Evolutionary conservation across 2,113 vertebrate genomes (phyloP).

Genomic region (Trochalopteron elliotii): DNA sequence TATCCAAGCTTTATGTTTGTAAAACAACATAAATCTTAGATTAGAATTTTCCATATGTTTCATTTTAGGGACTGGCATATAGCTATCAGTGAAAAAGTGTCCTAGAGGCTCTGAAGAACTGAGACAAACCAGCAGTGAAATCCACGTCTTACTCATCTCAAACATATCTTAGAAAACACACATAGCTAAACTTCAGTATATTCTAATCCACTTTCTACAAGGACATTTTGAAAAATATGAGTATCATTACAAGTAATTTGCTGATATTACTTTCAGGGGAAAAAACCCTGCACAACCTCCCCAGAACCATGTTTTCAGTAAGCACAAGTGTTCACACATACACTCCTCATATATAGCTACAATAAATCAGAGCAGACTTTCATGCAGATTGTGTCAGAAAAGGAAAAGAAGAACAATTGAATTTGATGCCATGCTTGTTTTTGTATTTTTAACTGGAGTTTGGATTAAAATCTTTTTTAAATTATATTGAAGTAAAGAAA

Average conservation of each 20-base stretch:
- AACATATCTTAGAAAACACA: background rate
- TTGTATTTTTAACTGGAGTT: slow-evolving; percentile 3
- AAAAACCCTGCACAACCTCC: background rate
- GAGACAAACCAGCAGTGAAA: background rate
- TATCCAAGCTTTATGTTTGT: background rate
- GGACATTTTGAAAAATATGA: background rate
- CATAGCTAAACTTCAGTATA: background rate
- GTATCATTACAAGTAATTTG: background rate
- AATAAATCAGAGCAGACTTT: background rate
- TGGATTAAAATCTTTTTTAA: slow-evolving; percentile 19
- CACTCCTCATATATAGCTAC: background rate
- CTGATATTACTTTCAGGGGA: background rate
- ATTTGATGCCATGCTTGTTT: background rate
- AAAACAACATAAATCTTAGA: background rate
- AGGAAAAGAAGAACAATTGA: background rate
- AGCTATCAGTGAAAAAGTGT: background rate
- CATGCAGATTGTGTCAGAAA: background rate
- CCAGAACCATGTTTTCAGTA: background rate
- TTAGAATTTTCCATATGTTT: background rate
- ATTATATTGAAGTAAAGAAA: slow-evolving; percentile 54
- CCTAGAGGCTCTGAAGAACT: background rate
- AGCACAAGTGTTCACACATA: background rate
- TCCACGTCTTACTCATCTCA: background rate
- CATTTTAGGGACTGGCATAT: background rate
- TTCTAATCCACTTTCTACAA: background rate